Base-by-base conservation (phyloP, 2,888 invertebrate species). In the Pachymerium ferrugineum region DNA sequence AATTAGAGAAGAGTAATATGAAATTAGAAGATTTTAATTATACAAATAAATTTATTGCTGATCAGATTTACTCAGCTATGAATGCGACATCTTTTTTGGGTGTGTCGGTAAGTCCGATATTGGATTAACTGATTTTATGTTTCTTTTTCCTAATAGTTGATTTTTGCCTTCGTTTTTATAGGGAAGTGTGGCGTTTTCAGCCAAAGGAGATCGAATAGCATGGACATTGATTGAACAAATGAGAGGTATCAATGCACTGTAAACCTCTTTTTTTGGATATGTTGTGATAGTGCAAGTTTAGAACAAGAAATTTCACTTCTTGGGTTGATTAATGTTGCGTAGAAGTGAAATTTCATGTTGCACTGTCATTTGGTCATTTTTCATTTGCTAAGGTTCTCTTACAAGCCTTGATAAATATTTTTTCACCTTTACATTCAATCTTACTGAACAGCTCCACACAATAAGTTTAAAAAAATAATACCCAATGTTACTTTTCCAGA, bases 31-130 rank as follows among this genome's bases (percentile, higher is more conserved):
- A 97, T 83, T 99, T 99, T 84, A 93, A 94, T 73, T 99, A 99
- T 84, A 93, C 92, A 47, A 94, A 97, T 84, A 92, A 93, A 81
- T 91, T 92, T 81, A 96, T 97, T 75, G 95, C 95, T 8, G 91
- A 94, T 82, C 94, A 95, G 83, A 94, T 99, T 81, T 97, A 97
- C 84, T 90, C 93, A 76, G 97, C 98, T 42, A 97, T 99, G 86
- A 97, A 97, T 85, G 92, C 94, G n/a, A 98, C 97, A 22, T 93
- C 95, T 80, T 99, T 99, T 84, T 87, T 95, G 73, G 99, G 99
- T 77, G 94, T 99, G 77, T 99, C 98, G 81, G 98, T 98, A 85
- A 88, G 92, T 87, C 54, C 4, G 38, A 38, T 33, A 35, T 25
- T 67, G 67, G 8, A n/a, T n/a, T n/a, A n/a, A n/a, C n/a, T n/a